Evolutionary conservation across 2,113 vertebrate species (phyloP), one percentile per base, ranked within the genome.

Genomic region (Apodemus sylvaticus): DNA sequence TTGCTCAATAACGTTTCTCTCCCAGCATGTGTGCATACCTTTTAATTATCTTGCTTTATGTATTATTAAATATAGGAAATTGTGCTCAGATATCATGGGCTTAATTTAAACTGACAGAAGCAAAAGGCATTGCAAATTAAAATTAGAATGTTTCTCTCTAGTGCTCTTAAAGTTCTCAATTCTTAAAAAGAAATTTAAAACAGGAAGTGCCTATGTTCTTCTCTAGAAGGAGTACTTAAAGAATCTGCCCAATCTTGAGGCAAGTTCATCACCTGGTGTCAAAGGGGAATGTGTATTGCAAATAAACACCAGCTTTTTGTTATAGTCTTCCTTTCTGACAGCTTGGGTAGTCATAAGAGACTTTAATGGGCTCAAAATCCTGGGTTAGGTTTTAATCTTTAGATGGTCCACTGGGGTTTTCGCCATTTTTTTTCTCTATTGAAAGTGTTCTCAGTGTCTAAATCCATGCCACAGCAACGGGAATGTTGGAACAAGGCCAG

Each of bases 61-160:
- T 98, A 97, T 97, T 98, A 98, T 97, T 98, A 97, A 97, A 94
- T 95, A 97, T 96, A 95, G 96, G 86, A 97, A 97, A 97, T 97
- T 97, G 97, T 95, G 95, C 95, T 97, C 95, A 94, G 96, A 96
- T 95, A 98, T 95, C 95, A 96, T 93, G 73, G 89, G 62, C 94
- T 96, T 97, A 96, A 97, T 97, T 97, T 98, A 96, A 96, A 95
- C 62, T 89, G 97, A 96, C 95, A 98, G 86, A 96, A 95, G 73
- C 86, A 97, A 97, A 97, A 96, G 88, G 55, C 88, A 76, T 93
- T 97, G 85, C 51, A 94, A 95, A 93, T 92, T 94, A 96, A 96
- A 94, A 48, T 94, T 89, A 86, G 86, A 86, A 17, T 95, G 66
- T 53, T 94, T 94, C 90, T 71, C 88, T 96, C 95, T 96, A 95